Base-by-base conservation (phyloP, 2,113 vertebrate species). In the Triplophysa rosa region DNA sequence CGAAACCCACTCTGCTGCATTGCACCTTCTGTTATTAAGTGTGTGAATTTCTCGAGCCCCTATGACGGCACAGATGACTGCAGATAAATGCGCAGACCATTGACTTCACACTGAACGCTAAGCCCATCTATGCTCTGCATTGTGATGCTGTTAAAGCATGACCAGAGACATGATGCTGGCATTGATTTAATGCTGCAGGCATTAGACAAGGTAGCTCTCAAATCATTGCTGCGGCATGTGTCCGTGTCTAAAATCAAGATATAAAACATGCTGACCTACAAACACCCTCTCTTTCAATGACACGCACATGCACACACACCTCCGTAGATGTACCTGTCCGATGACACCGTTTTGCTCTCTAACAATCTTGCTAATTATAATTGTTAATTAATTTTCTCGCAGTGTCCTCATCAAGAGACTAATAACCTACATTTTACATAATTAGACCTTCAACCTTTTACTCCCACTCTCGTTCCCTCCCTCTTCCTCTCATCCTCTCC, bases 361-460 rank as follows among this genome's bases (percentile, higher is more conserved):
- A 94, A 93, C 92, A 93, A 93, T 93, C 90, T 92, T 91, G 92
- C 92, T 94, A 94, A 94, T 94, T 93, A 94, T 93, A 94, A 93
- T 92, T 90, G 91, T 93, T 94, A 94, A 94, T 94, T 93, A 92
- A 94, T 92, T 93, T 90, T 92, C 89, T 91, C 89, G 83, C 89
- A 86, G 89, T 89, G 91, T 93, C 91, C 91, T 91, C 91, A 93
- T 93, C 93, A 92, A 89, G 93, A 93, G 93, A 93, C 90, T 92
- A 93, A 93, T 91, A 93, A 93, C 93, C 93, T 94, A 94, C 92
- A 94, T 94, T 93, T 92, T 84, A 90, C 91, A 93, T 91, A 93
- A 94, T 94, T 94, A 93, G 92, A 93, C 92, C 93, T 93, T 92
- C 89, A 90, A 91, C 90, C 92, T 90, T 87, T 87, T 80, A 84